These are phyloP conservation scores for Cyclina sinensis DNA, from an alignment of 1,140 invertebrate genomes.

Conservation along the genomic window DNA sequence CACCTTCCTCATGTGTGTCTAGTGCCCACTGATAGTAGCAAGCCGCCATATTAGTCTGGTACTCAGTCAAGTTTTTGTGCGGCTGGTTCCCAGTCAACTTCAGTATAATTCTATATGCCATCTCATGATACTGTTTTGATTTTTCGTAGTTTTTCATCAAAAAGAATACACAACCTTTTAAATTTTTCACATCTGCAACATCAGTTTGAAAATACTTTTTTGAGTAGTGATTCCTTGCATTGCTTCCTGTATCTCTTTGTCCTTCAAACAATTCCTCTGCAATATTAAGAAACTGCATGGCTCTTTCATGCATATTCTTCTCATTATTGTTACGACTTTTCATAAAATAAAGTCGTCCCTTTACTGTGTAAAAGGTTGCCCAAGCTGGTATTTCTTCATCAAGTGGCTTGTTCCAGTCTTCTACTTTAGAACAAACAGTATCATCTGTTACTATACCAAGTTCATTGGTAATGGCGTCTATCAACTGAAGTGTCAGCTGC, in stretches of 20 bases:
- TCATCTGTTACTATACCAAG: constrained; percentile 10
- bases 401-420: neutral
- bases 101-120: neutral
- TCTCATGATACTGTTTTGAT: neutral
- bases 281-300: neutral
- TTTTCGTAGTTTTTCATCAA: neutral
- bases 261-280: constrained; percentile 24
- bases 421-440: neutral
- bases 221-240: neutral
- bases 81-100: neutral
- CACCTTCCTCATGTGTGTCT: neutral
- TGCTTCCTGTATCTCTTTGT: neutral
- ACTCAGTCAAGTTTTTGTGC: constrained; percentile 3
- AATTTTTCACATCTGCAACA: constrained; percentile 15
- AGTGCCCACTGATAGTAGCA: constrained; percentile 29
- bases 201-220: constrained; percentile 18
- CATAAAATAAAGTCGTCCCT: neutral
- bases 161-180: constrained; percentile 31
- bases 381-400: constrained; percentile 22
- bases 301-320: neutral
- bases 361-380: neutral
- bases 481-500: neutral
- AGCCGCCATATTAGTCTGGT: neutral
- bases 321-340: neutral
- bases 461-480: neutral